These are phyloP conservation scores for Drosophila punjabiensis DNA, from an alignment of 1,140 invertebrate species.

Conservation along the genomic window DNA sequence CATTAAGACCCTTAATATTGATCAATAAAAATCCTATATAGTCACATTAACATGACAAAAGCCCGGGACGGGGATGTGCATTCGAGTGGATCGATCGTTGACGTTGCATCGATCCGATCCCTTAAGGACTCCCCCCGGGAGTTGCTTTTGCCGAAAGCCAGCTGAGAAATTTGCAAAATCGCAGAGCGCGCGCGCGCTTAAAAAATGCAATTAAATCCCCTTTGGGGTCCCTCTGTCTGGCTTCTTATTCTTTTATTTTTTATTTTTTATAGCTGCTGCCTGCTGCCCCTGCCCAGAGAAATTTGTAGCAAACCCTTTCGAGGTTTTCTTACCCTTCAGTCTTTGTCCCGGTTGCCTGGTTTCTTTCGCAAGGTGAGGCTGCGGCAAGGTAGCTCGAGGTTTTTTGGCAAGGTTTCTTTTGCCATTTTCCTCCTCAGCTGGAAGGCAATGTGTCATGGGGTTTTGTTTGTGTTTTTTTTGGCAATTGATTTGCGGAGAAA, in stretches of 20 bases:
- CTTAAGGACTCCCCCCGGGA: constrained; percentile 39
- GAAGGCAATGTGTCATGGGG: constrained; percentile 77
- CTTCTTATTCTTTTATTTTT: constrained; percentile 11
- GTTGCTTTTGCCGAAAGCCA: constrained; percentile 47
- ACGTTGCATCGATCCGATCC: constrained; percentile 51
- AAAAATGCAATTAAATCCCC: constrained; percentile 81
- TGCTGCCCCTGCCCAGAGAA: constrained; percentile 40
- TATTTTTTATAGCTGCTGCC: constrained; percentile 14
- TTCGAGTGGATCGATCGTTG: constrained; percentile 59
- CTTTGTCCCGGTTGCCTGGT: constrained; percentile 33
- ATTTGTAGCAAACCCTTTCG: constrained; percentile 75
- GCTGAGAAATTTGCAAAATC: constrained; percentile 74
- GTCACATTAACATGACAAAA: constrained; percentile 80
- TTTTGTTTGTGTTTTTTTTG: constrained; percentile 82
- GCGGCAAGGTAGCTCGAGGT: constrained; percentile 64
- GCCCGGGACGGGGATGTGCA: constrained; percentile 48
- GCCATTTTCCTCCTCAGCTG: constrained; percentile 36
- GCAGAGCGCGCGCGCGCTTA: constrained; percentile 77
- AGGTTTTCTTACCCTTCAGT: constrained; percentile 41
- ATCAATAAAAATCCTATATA: constrained; percentile 80
- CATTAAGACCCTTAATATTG: constrained; percentile 70
- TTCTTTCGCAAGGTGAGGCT: constrained; percentile 64
- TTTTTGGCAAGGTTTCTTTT: constrained; percentile 50
- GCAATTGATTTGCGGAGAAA: constrained; percentile 83
- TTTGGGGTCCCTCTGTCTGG: constrained; percentile 43